phyloP scores from a whole-genome alignment of 2,113 vertebrate species.

The Sorex fumeus region DNA sequence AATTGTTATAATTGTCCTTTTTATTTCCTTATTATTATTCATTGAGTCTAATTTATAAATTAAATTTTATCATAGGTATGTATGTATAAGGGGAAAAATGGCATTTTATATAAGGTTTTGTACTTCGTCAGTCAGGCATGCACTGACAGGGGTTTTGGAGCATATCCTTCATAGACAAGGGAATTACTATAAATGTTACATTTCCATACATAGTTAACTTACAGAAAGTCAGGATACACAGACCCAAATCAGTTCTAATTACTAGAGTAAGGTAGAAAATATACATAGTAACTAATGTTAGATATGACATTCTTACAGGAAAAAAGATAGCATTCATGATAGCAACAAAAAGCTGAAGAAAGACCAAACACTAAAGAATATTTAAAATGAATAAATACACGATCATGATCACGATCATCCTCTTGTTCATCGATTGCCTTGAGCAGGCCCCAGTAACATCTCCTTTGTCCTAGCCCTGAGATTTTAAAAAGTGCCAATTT shows the following conservation, averaged over 20 bases:
- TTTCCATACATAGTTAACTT: background rate
- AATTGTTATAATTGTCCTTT: background rate
- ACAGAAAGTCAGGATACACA: background rate
- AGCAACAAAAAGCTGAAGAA: background rate
- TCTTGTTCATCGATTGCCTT: no score
- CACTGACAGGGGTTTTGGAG: background rate
- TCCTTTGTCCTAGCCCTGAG: no score
- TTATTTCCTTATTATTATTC: background rate
- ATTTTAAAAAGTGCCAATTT: no score
- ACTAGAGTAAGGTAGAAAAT: background rate
- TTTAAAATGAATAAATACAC: background rate
- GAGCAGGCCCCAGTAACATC: no score
- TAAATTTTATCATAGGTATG: background rate
- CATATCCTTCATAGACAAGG: background rate
- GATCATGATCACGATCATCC: no score
- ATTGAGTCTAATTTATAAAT: background rate
- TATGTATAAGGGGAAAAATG: background rate
- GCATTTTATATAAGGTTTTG: background rate
- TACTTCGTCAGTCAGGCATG: background rate
- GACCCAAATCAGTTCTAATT: background rate
- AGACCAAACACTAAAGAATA: background rate
- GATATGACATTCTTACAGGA: constrained; percentile 10
- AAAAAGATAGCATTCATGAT: background rate
- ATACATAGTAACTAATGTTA: background rate
- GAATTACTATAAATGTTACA: background rate